Base-by-base conservation (phyloP, 2,113 vertebrate genomes). In the Rattus rattus region DNA sequence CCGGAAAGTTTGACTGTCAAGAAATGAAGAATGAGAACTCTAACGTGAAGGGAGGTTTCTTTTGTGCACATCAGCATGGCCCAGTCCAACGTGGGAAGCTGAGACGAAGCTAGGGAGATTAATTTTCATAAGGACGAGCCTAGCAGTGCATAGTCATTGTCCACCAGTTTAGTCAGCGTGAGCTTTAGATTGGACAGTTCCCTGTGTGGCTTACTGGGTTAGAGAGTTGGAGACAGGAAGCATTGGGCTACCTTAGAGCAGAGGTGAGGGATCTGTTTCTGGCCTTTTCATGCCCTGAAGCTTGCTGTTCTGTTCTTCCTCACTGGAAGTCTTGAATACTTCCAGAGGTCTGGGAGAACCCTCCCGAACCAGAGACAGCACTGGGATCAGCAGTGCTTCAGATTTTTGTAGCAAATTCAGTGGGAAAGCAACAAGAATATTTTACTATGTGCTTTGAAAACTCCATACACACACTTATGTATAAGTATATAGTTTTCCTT, bases 11-110 rank as follows among this genome's bases (percentile, higher is more conserved):
- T 91, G 70, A 86, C 54, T 90, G 26, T 77, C 39, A 80, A 91
- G 65, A 93, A 52, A 67, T 81, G 54, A 87, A 94, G 61, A 97
- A 65, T 90, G 28, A 72, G 85, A 94, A 94, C 52, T 92, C 43
- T 30, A 85, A 13, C 79, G 19, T 36, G 80, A 16, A 80, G 5
- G 17, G 61, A 52, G 28, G 14, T 91, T 88, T 92, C 90, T 96
- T 43, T 79, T 92, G n/a, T 81, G 7, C 52, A 11, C n/a, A 61
- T 24, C 26, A 77, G 13, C 4, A 7, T 54, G 85, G n/a, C 83
- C 33, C 39, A 67, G 1, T 36, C 17, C 2, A 56, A 63, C 43
- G 9, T 80, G 49, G 94, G 36, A 88, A 56, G 43, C 39, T 67
- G 76, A 76, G 16, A 20, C 65, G 65, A 91, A 86, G 73, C 1